Evolutionary conservation across 2,797 vertebrate genomes (phyloP).

Genomic region (Acridotheres tristis): DNA sequence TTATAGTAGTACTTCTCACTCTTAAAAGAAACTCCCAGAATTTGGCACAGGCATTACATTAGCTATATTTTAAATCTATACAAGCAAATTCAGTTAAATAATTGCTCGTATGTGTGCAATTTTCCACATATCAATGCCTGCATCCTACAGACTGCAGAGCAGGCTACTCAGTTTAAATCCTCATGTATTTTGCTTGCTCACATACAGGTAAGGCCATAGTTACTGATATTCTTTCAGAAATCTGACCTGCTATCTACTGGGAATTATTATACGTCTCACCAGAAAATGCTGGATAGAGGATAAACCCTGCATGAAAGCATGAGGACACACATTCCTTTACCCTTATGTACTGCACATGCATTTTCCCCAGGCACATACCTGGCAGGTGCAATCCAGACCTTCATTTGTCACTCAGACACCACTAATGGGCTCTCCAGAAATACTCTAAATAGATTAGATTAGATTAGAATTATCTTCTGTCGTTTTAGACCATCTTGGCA

Average conservation of each 20-base stretch:
- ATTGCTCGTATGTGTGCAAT: not conserved
- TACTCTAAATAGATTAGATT: conserved; percentile 7
- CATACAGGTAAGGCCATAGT: not conserved
- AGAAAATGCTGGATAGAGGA: conserved; percentile 11
- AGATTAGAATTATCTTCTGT: conserved; percentile 21
- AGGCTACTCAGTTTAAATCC: conserved; percentile 15
- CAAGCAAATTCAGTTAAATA: not conserved
- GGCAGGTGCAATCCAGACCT: conserved; percentile 52
- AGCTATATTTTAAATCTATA: not conserved
- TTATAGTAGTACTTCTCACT: not conserved
- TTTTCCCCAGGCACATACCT: conserved; percentile 36
- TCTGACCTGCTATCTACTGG: not conserved
- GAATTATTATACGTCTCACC: not conserved
- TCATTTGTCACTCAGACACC: conserved; percentile 40
- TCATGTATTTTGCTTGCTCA: not conserved
- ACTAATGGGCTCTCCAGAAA: conserved; percentile 37
- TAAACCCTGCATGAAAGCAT: not conserved
- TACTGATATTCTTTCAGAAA: conserved; percentile 9
- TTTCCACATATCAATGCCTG: conserved; percentile 15
- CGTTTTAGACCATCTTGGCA: conserved; percentile 16
- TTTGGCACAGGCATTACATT: not conserved
- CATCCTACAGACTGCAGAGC: conserved; percentile 4
- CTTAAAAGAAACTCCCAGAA: not conserved
- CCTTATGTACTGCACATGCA: not conserved
- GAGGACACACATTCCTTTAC: not conserved